Percentiles rank a stretch among this genome's conserved stretches.
Evolutionary conservation across 2,888 invertebrate genomes (phyloP).

Genomic region (Hyles lineata): DNA sequence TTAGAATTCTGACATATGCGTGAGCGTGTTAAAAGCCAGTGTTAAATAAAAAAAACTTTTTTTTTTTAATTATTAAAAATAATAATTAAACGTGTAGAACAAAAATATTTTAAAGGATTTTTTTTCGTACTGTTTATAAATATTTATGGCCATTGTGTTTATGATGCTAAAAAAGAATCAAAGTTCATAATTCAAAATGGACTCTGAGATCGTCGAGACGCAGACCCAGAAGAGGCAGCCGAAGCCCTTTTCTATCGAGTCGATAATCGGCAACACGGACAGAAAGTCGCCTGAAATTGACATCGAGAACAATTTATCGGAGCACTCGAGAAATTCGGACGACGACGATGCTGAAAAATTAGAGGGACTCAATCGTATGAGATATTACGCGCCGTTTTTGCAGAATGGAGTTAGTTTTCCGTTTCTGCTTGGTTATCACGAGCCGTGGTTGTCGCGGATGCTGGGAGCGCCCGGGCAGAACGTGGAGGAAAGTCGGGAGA

Average conservation of each 20-base stretch:
- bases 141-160: slow-evolving; percentile 39
- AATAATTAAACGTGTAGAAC: neutral
- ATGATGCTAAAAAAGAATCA: slow-evolving; percentile 31
- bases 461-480: slow-evolving; percentile 59
- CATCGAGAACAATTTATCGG: slow-evolving; percentile 75
- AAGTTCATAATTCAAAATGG: slow-evolving; percentile 50
- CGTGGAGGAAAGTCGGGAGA: slow-evolving; percentile 61
- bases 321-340: slow-evolving; percentile 73
- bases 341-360: slow-evolving; percentile 70
- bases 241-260: slow-evolving; percentile 87
- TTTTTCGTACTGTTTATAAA: slow-evolving; percentile 9
- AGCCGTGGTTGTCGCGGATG: slow-evolving; percentile 77
- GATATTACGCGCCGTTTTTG: slow-evolving; percentile 78
- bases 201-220: slow-evolving; percentile 67
- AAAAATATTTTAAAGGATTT: neutral
- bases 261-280: slow-evolving; percentile 78
- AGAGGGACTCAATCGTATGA: slow-evolving; percentile 72
- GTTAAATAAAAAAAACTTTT: slow-evolving; percentile 6
- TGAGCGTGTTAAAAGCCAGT: slow-evolving; percentile 4
- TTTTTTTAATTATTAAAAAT: slow-evolving; percentile 10
- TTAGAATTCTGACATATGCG: slow-evolving; percentile 34
- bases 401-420: slow-evolving; percentile 79
- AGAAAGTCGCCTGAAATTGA: slow-evolving; percentile 80
- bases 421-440: slow-evolving; percentile 75
- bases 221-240: slow-evolving; percentile 78